Percentiles rank a stretch among this genome's conserved stretches.
phyloP scores from a whole-genome alignment of 2,113 vertebrate genomes.

The Brachyistius frenatus region DNA sequence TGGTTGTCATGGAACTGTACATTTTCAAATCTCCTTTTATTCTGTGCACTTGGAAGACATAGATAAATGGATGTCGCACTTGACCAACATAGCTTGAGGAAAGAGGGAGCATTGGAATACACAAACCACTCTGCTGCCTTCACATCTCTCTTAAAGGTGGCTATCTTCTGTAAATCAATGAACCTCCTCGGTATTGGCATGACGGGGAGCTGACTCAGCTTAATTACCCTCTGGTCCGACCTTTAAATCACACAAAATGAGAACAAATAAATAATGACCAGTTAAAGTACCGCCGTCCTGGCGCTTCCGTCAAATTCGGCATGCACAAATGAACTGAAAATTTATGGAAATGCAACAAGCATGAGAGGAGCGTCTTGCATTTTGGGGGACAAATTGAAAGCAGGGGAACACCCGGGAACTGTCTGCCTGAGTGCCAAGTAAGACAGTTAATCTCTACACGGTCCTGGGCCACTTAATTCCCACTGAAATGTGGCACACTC shows the following conservation, averaged over 20 bases:
- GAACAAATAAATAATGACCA: conserved; percentile 83
- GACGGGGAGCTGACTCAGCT: conserved; percentile 78
- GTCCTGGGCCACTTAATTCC: conserved; percentile 72
- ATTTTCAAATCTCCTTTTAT: background rate
- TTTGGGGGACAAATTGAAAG: conserved; percentile 74
- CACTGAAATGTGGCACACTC: conserved; percentile 63
- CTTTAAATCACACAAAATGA: conserved; percentile 81
- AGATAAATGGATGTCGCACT: conserved; percentile 3
- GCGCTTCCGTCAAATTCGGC: conserved; percentile 70
- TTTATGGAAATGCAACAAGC: conserved; percentile 78
- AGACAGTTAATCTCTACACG: conserved; percentile 73
- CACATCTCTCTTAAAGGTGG: conserved; percentile 70
- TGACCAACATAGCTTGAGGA: conserved; percentile 7
- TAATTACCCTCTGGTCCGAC: conserved; percentile 75
- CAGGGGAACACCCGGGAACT: conserved; percentile 66
- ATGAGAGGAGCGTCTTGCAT: conserved; percentile 54
- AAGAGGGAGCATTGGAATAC: conserved; percentile 15
- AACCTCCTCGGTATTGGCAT: conserved; percentile 56
- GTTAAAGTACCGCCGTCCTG: conserved; percentile 70
- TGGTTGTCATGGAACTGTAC: background rate
- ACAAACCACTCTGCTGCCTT: conserved; percentile 42
- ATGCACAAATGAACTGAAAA: conserved; percentile 76
- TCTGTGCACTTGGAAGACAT: background rate
- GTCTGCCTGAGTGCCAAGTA: conserved; percentile 69
- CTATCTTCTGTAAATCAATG: conserved; percentile 85